Percentiles rank a stretch among this genome's conserved stretches.
Conservation (phyloP, 2,888 invertebrate species). For the Athrips mouffetella region DNA sequence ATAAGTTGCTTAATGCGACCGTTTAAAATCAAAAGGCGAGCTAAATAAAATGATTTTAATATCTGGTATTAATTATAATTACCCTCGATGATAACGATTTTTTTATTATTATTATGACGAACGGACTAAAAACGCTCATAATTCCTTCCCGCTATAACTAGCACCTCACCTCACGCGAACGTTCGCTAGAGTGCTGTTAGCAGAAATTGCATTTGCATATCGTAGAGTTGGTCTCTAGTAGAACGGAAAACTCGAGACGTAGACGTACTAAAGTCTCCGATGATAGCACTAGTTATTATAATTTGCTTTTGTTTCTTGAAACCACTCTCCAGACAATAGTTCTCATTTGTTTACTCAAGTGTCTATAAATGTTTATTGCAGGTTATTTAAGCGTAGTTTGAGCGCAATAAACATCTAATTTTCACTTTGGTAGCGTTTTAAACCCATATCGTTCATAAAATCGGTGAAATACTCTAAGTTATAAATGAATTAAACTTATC, state of each 20-base stretch:
- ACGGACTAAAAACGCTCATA: background rate
- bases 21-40: too few species aligned
- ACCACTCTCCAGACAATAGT: background rate
- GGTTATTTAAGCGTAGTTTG: too few species aligned
- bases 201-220: slow-evolving; percentile 73
- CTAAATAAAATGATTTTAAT: too few species aligned
- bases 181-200: slow-evolving; percentile 48
- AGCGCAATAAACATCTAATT: too few species aligned
- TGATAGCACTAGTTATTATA: slow-evolving; percentile 14
- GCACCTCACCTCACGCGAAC: slow-evolving; percentile 21
- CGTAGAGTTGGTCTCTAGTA: slow-evolving; percentile 34
- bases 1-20: too few species aligned
- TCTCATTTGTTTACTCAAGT: background rate
- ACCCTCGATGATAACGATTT: background rate
- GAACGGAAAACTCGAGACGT: slow-evolving; percentile 28
- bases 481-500: too few species aligned
- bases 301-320: slow-evolving; percentile 8
- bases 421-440: too few species aligned
- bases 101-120: too few species aligned
- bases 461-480: too few species aligned
- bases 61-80: too few species aligned
- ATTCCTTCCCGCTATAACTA: slow-evolving; percentile 11
- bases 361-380: background rate
- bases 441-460: too few species aligned
- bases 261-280: slow-evolving; percentile 32